Conservation (phyloP, 1,140 invertebrate species). For the Caenorhabditis inopinata region DNA sequence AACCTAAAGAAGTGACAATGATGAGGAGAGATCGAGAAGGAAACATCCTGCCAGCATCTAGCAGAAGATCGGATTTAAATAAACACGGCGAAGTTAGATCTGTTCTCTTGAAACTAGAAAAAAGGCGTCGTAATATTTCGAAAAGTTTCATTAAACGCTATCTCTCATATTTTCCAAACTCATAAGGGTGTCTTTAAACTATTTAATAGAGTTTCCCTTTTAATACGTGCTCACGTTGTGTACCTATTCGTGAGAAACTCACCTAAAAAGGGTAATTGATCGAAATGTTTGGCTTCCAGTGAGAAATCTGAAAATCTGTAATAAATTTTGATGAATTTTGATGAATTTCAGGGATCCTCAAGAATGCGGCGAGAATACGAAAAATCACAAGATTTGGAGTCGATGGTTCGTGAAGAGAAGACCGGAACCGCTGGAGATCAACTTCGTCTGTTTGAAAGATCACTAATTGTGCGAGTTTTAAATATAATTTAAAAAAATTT, state of each 20-base stretch:
- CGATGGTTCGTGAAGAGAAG: conserved; percentile 79
- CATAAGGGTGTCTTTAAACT: too few species aligned
- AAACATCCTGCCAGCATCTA: conserved; percentile 50
- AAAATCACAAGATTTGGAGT: conserved; percentile 49
- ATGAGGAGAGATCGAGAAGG: conserved; percentile 58
- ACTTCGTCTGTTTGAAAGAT: conserved; percentile 78
- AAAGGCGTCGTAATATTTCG: too few species aligned
- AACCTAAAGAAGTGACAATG: conserved; percentile 49
- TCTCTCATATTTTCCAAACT: too few species aligned
- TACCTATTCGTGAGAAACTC: too few species aligned
- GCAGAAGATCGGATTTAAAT: conserved; percentile 2
- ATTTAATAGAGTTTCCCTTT: too few species aligned
- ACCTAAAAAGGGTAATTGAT: too few species aligned
- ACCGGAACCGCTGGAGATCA: conserved; percentile 78
- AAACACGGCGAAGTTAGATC: conserved; percentile 20
- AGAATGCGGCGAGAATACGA: conserved; percentile 54
- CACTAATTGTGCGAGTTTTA: conserved; percentile 72
- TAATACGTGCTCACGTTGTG: too few species aligned
- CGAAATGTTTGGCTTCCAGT: too few species aligned
- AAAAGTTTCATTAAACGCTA: too few species aligned
- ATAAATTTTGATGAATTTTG: too few species aligned
- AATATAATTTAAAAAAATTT: not conserved
- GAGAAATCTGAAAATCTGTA: not conserved
- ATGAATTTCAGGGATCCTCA: conserved; percentile 22
- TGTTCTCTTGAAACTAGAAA: not conserved